These are phyloP conservation scores for Neria commutata DNA, from an alignment of 2,888 invertebrate species.

Conservation along the genomic window DNA sequence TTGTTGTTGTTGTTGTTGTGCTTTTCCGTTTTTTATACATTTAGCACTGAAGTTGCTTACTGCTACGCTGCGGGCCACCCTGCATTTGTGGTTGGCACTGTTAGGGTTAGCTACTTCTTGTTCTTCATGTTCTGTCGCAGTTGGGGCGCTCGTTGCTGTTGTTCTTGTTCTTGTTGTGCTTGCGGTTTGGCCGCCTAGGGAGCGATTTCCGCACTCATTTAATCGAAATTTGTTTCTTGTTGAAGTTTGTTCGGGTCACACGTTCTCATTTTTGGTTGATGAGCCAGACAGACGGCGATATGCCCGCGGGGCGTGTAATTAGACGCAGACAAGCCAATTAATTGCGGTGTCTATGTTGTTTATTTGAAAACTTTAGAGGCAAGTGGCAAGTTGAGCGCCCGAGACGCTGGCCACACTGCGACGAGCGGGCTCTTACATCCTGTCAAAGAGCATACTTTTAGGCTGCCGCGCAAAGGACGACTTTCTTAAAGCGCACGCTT, in stretches of 20 bases:
- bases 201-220: slow-evolving; percentile 17
- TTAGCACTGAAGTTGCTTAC: neutral
- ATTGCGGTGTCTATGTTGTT: slow-evolving; percentile 7
- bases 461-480: too few species aligned
- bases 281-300: neutral
- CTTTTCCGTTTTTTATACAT: slow-evolving; percentile 9
- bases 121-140: slow-evolving; percentile 2
- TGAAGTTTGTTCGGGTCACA: neutral
- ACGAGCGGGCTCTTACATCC: too few species aligned
- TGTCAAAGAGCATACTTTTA: too few species aligned
- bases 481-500: too few species aligned
- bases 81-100: neutral
- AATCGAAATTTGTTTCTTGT: slow-evolving; percentile 13
- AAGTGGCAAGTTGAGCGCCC: too few species aligned
- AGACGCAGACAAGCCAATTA: slow-evolving; percentile 19
- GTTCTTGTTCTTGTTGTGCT: slow-evolving; percentile 2
- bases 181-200: slow-evolving; percentile 20
- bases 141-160: slow-evolving; percentile 13
- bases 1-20: slow-evolving; percentile 10
- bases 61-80: neutral
- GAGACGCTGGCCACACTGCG: too few species aligned
- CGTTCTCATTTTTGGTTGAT: neutral
- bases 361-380: too few species aligned
- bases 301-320: slow-evolving; percentile 5
- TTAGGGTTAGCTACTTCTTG: slow-evolving; percentile 5